Base-by-base conservation (phyloP, 2,888 invertebrate genomes). In the Elysia crispata region DNA sequence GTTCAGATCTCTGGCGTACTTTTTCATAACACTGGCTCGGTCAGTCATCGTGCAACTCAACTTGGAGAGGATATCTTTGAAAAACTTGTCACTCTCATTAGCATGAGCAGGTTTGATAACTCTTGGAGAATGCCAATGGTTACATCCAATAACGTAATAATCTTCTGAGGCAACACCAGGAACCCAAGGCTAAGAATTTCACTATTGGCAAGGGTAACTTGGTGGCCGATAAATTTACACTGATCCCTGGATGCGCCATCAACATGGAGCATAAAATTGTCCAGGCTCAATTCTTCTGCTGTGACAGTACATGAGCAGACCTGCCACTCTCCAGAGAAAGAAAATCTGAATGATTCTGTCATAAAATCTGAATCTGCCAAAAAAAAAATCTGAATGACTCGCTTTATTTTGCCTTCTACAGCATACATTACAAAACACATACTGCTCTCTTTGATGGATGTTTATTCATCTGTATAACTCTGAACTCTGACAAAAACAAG, bases 11-110 rank as follows among this genome's bases (percentile, higher is more conserved):
- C 18, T 1, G 41, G 50, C 31, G 54, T 11, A 77, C 41, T 62
- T 72, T 33, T 72, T 77, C 77, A 77, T 70, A 11, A 72, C 77
- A 60, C 70, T 33, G 25, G 77, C 72, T 33, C 62, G 49, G 69
- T 77, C 77, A 13, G 70, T 74, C 74, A 57, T 74, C 5, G 57
- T 57, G 31, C 74, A 13, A 1, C 20, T 60, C 20, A 74, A 60
- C 25, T 41, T 77, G 25, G 1, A 3, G 23, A 77, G 62, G 5
- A 77, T 54, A 11, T 77, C 57, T 15, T 41, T 23, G 23, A 72
- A 41, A 11, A 20, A 20, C 28, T 60, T 49, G 18, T 31, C 6
- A 11, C 60, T 33, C 41, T 11, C 41, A 25, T 25, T 6, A 3
- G 41, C 41, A 41, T 41, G n/a, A n/a, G n/a, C n/a, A 41, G 41